Evolutionary conservation across 2,797 vertebrate genomes (phyloP).

Genomic region (Cygnus olor): DNA sequence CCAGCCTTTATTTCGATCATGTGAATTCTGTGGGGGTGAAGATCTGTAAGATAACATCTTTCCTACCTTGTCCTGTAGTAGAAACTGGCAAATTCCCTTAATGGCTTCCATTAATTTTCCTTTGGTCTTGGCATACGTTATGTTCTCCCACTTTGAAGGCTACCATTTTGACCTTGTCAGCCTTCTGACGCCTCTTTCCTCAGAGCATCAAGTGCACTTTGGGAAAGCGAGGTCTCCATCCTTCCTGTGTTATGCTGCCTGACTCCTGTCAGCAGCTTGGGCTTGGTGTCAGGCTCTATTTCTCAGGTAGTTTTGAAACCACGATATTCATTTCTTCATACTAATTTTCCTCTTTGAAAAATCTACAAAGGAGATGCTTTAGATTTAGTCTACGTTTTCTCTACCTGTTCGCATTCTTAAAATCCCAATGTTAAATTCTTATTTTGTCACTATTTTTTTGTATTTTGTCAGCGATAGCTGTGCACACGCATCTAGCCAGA

Average conservation of each 20-base stretch:
- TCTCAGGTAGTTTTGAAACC: background rate
- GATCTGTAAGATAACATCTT: background rate
- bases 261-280: background rate
- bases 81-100: background rate
- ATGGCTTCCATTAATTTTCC: background rate
- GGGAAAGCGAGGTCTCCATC: background rate
- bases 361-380: background rate
- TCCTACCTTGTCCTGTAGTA: background rate
- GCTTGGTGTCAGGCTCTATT: background rate
- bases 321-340: background rate
- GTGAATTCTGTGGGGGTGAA: background rate
- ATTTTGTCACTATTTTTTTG: background rate
- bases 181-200: background rate
- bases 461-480: background rate
- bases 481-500: background rate
- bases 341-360: background rate
- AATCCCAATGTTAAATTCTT: background rate
- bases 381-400: background rate
- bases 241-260: background rate
- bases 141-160: background rate
- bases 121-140: background rate
- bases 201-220: background rate
- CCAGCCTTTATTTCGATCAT: background rate
- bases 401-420: background rate
- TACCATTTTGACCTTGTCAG: background rate